Conservation (phyloP, 2,888 invertebrate genomes). For the Fabriciana adippe region DNA sequence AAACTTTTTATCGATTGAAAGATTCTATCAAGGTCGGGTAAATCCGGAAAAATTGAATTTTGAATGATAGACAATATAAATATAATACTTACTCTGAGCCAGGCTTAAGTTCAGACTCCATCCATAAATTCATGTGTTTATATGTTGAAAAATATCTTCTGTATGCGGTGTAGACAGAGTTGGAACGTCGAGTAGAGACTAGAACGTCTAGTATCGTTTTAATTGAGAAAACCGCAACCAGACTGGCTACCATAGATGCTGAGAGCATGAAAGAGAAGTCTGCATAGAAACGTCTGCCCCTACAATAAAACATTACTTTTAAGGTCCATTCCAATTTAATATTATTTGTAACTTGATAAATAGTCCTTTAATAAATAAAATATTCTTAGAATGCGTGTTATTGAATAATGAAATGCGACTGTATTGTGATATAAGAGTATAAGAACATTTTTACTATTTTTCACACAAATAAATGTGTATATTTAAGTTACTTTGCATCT, state of each 20-base stretch:
- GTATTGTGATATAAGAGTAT: too few relatives aligned
- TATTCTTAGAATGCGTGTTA: too few relatives aligned
- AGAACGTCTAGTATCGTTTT: conserved; percentile 86
- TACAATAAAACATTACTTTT: conserved; percentile 45
- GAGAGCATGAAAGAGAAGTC: conserved; percentile 85
- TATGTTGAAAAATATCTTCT: conserved; percentile 88
- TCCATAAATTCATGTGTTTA: conserved; percentile 88
- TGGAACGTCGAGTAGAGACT: conserved; percentile 85
- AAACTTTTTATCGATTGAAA: background rate
- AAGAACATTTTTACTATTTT: too few relatives aligned
- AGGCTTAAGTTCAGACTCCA: conserved; percentile 82
- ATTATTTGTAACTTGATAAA: too few relatives aligned
- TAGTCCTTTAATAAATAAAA: too few relatives aligned
- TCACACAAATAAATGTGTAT: too few relatives aligned
- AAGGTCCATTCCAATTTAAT: background rate
- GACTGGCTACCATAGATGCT: conserved; percentile 85
- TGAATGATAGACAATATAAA: too few relatives aligned
- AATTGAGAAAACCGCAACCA: conserved; percentile 85
- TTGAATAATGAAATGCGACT: too few relatives aligned
- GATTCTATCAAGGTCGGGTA: too few relatives aligned
- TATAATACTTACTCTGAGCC: conserved; percentile 69
- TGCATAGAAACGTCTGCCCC: conserved; percentile 86
- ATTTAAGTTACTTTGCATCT: too few relatives aligned
- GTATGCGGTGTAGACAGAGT: conserved; percentile 83
- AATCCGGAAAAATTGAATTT: too few relatives aligned